Conservation (phyloP, 2,888 invertebrate genomes). For the Cancer borealis region DNA sequence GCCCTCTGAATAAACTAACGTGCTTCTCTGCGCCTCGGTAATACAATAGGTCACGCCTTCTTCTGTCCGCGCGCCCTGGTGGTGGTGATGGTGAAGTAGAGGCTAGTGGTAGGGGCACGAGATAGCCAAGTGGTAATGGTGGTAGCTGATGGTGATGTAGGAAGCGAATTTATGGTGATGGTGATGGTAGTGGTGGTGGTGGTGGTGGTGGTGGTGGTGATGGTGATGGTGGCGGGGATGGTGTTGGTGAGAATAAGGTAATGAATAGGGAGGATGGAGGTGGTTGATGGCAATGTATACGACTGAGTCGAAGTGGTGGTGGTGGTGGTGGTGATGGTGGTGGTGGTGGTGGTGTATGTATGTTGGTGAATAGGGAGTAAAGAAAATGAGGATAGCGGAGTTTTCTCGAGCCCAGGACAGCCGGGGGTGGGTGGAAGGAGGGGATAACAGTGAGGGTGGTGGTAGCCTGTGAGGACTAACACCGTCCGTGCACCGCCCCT, state of each 20-base stretch:
- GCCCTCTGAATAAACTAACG: background rate
- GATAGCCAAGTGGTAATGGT: too few species aligned
- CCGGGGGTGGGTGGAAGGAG: background rate
- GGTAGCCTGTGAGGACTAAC: background rate
- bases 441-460: background rate
- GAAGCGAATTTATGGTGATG: background rate
- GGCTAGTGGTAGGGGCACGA: too few species aligned
- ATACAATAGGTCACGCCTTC: conserved; percentile 1
- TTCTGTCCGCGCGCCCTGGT: background rate
- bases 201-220: background rate
- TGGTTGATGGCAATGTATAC: too few species aligned
- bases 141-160: too few species aligned
- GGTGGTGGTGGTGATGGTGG: background rate
- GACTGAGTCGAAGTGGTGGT: background rate
- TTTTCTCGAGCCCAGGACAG: background rate
- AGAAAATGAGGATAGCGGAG: background rate
- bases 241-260: background rate
- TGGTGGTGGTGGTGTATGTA: background rate
- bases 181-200: background rate
- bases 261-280: background rate
- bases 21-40: background rate
- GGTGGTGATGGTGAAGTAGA: background rate
- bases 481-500: background rate
- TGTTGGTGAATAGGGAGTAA: background rate
- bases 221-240: background rate